Conservation (phyloP, 1,140 invertebrate genomes). For the Uloborus diversus region DNA sequence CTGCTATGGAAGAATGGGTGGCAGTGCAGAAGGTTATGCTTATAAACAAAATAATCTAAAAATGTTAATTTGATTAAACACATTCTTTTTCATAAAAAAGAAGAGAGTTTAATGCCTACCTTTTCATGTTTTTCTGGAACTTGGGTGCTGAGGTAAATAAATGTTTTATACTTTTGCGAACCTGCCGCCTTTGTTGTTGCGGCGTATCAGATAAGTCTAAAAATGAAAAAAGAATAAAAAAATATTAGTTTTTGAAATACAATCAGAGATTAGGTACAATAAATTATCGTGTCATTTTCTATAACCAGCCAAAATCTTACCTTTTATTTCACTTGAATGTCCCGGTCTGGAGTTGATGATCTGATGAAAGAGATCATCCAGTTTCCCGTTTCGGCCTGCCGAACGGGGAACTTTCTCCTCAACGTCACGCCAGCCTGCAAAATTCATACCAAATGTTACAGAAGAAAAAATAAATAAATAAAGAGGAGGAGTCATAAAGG, state of each 20-base stretch:
- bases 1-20: no score
- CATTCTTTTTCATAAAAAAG: not conserved
- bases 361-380: conserved; percentile 78
- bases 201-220: conserved; percentile 49
- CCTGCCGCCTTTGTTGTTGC: conserved; percentile 73
- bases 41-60: not conserved
- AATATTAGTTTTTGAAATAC: not conserved
- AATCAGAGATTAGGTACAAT: not conserved
- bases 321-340: conserved; percentile 65
- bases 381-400: conserved; percentile 74
- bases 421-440: conserved; percentile 71
- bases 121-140: conserved; percentile 90
- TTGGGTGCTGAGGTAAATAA: conserved; percentile 93
- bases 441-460: no score
- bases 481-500: no score
- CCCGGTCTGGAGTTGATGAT: conserved; percentile 64
- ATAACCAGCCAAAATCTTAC: no score
- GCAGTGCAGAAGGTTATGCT: no score
- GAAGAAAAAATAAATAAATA: no score
- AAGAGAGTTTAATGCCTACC: no score
- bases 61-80: not conserved
- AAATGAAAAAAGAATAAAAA: not conserved
- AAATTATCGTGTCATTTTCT: no score
- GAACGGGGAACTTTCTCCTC: conserved; percentile 75
- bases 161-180: conserved; percentile 92